Percentiles rank a stretch among this genome's conserved stretches.
These are phyloP conservation scores for Narcine bancroftii DNA, from an alignment of 2,113 vertebrate genomes.

Conservation along the genomic window DNA sequence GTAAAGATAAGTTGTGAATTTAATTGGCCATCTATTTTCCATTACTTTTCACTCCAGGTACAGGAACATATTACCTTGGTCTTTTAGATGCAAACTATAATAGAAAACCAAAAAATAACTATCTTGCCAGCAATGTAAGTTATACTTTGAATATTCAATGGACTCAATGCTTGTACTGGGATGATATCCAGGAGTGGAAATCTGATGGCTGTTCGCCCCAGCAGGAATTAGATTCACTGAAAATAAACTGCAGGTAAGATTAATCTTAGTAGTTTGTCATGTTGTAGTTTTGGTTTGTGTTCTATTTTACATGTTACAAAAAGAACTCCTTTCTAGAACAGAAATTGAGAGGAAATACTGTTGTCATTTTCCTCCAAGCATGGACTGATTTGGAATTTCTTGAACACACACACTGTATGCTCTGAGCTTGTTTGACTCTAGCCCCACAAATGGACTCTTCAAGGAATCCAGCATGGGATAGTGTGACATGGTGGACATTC, in stretches of 20 bases:
- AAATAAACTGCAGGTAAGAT: conserved; percentile 67
- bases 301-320: neutral
- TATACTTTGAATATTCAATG: conserved; percentile 58
- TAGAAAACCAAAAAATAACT: conserved; percentile 46
- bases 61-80: conserved; percentile 54
- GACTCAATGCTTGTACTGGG: conserved; percentile 61
- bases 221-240: conserved; percentile 41
- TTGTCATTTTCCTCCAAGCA: too few species aligned
- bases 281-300: neutral
- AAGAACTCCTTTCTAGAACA: neutral
- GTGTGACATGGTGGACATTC: too few species aligned
- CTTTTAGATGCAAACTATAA: conserved; percentile 60
- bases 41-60: conserved; percentile 39
- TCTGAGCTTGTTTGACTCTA: too few species aligned
- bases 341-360: too few species aligned
- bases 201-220: conserved; percentile 47
- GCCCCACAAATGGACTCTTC: too few species aligned
- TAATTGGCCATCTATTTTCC: neutral
- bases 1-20: neutral
- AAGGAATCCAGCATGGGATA: too few species aligned
- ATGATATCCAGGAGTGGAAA: conserved; percentile 54
- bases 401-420: too few species aligned
- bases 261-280: neutral
- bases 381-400: too few species aligned
- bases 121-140: conserved; percentile 49